Evolutionary conservation across 2,797 vertebrate species (phyloP).

Genomic region (Premnoplex brunnescens): DNA sequence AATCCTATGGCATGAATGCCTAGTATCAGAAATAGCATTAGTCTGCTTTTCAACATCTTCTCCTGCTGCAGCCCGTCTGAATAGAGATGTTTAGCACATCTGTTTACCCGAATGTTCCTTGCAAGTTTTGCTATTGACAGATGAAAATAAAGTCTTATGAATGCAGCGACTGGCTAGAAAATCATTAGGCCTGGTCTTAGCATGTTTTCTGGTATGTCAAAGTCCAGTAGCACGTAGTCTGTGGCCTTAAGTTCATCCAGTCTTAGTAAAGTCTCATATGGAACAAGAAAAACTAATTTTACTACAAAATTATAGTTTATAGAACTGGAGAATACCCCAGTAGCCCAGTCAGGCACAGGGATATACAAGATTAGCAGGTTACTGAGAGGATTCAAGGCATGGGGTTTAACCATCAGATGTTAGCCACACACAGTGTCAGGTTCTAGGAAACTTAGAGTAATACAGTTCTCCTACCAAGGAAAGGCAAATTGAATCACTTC

Average conservation of each 20-base stretch:
- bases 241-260: background rate
- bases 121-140: background rate
- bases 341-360: background rate
- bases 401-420: background rate
- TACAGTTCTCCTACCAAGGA: conserved; percentile 1
- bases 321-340: background rate
- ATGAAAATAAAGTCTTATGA: background rate
- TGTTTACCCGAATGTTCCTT: background rate
- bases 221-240: background rate
- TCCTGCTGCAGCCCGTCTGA: background rate
- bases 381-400: background rate
- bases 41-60: background rate
- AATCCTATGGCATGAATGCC: background rate
- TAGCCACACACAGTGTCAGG: background rate
- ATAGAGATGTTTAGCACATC: background rate
- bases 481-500: conserved; percentile 54
- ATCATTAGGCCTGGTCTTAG: background rate
- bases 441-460: conserved; percentile 25
- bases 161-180: background rate
- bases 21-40: background rate
- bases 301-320: background rate
- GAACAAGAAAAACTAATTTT: background rate
- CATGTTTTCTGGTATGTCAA: background rate
- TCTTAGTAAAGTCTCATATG: background rate
- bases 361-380: background rate